These are phyloP conservation scores for Papilio demoleus DNA, from an alignment of 2,888 invertebrate genomes.

Conservation along the genomic window DNA sequence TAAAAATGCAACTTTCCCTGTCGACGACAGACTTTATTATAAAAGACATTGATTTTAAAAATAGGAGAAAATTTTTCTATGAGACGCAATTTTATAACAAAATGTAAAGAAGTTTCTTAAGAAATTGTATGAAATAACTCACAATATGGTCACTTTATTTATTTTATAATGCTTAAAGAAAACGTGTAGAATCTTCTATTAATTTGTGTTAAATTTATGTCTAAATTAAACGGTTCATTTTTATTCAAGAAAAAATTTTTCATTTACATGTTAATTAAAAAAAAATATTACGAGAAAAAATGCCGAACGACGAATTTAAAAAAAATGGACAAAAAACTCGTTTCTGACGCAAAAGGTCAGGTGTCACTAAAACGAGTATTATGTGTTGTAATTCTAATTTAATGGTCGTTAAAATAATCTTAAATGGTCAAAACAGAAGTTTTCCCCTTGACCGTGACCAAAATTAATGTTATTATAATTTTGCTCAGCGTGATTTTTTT, in stretches of 20 bases:
- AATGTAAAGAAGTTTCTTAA: conserved; percentile 15
- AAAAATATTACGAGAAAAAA: neutral
- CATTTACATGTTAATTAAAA: neutral
- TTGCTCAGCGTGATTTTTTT: neutral
- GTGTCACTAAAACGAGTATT: conserved; percentile 11
- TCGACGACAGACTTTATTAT: conserved; percentile 39
- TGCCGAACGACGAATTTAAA: neutral
- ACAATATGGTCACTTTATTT: neutral
- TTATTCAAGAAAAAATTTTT: neutral
- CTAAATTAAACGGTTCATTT: neutral
- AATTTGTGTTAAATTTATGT: neutral
- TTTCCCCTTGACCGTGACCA: neutral
- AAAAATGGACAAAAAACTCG: conserved; percentile 25
- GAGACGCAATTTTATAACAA: conserved; percentile 30
- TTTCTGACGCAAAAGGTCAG: conserved; percentile 21
- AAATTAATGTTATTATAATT: neutral
- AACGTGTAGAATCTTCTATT: neutral
- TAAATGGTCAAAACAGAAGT: conserved; percentile 19
- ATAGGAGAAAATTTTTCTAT: conserved; percentile 32
- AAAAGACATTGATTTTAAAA: conserved; percentile 36
- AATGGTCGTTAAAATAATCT: conserved; percentile 20
- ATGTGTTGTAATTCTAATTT: conserved; percentile 26
- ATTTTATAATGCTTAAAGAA: neutral
- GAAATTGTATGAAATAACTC: neutral
- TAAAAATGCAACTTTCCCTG: conserved; percentile 34